A percentile compares a stretch with the other conserved stretches of the same genome.
Evolutionary conservation across 2,888 invertebrate genomes (phyloP).

Genomic region (Brassicogethes aeneus): DNA sequence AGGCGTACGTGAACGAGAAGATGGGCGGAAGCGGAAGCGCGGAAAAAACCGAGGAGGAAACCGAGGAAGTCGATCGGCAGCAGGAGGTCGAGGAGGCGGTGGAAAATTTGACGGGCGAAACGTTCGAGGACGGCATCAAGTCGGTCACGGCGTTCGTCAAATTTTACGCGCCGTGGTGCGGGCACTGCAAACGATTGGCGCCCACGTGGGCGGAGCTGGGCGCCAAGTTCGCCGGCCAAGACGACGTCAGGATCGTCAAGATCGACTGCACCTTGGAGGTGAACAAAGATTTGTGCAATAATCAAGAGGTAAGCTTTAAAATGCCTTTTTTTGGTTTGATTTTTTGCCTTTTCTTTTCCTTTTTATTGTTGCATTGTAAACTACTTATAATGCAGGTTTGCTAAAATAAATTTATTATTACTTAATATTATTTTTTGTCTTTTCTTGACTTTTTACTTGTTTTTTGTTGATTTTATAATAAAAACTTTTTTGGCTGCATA

Average conservation of each 20-base stretch:
- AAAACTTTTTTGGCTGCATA: too few relatives aligned
- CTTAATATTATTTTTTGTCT: too few relatives aligned
- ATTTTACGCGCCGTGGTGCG: constrained; percentile 88
- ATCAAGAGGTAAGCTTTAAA: constrained; percentile 52
- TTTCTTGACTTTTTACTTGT: too few relatives aligned
- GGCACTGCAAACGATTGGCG: constrained; percentile 77
- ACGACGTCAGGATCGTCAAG: constrained; percentile 63
- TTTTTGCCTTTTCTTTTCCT: too few relatives aligned
- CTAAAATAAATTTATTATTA: too few relatives aligned
- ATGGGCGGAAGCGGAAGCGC: constrained; percentile 34
- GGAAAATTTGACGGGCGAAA: constrained; percentile 51
- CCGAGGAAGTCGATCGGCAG: constrained; percentile 27
- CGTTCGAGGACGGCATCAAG: constrained; percentile 61
- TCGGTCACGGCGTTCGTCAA: constrained; percentile 72
- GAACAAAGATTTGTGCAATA: constrained; percentile 63
- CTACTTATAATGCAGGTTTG: background rate
- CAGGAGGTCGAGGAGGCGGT: constrained; percentile 29
- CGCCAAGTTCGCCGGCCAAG: constrained; percentile 54
- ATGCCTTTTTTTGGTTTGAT: background rate
- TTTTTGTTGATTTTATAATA: too few relatives aligned
- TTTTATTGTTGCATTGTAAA: too few relatives aligned
- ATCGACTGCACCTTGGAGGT: constrained; percentile 73
- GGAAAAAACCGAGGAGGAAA: constrained; percentile 31
- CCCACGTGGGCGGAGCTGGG: constrained; percentile 79
- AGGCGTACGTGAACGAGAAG: constrained; percentile 65